phyloP scores from a whole-genome alignment of 2,797 vertebrate species.

The Pseudochirops cupreus region DNA sequence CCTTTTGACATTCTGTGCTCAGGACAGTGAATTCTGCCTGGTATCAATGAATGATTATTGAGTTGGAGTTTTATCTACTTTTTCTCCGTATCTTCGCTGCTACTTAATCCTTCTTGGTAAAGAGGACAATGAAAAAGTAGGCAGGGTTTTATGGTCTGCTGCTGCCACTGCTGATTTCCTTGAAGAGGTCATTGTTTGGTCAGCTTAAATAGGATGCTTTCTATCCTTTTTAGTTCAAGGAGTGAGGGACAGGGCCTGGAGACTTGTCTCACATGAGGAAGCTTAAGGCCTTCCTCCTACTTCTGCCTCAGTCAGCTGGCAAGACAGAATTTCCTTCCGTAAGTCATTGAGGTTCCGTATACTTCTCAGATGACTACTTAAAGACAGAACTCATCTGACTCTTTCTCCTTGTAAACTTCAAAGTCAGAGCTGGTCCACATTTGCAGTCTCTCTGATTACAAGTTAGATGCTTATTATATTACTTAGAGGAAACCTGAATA shows the following conservation, averaged over 20 bases:
- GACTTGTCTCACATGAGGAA: not conserved
- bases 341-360: not conserved
- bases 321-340: conserved; percentile 16
- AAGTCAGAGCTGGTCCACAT: not conserved
- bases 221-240: not conserved
- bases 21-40: not conserved
- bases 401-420: conserved; percentile 29
- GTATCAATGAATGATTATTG: not conserved
- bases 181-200: not conserved
- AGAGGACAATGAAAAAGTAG: not conserved
- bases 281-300: not conserved
- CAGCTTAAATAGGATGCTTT: not conserved
- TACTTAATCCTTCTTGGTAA: not conserved
- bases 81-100: not conserved
- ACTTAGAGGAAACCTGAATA: not conserved
- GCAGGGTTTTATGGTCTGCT: not conserved
- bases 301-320: not conserved
- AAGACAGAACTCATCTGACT: not conserved
- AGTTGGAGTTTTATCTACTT: not conserved
- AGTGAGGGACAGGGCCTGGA: conserved; percentile 1
- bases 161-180: not conserved
- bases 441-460: not conserved
- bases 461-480: not conserved
- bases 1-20: not conserved
- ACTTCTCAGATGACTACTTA: not conserved